phyloP scores from a whole-genome alignment of 2,797 vertebrate genomes.

The Rhinoraja longicauda region DNA sequence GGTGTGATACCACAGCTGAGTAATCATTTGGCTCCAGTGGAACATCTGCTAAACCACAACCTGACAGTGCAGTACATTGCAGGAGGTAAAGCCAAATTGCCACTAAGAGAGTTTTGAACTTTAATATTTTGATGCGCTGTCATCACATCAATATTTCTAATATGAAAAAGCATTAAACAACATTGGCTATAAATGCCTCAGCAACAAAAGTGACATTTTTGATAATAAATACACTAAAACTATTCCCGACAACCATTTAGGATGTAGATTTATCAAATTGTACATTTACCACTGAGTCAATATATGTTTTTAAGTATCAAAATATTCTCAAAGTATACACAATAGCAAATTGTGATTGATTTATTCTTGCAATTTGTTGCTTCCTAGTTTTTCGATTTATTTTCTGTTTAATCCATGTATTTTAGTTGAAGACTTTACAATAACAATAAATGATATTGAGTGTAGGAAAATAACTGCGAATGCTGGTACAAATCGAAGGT shows the following conservation, averaged over 20 bases:
- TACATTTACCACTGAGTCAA: not conserved
- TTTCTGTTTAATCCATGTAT: not conserved
- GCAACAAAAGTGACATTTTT: not conserved
- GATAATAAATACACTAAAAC: not conserved
- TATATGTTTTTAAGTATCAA: not conserved
- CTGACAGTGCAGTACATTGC: not conserved
- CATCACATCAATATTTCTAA: not conserved
- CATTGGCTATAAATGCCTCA: not conserved
- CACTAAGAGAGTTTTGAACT: not conserved
- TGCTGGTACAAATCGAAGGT: too few species aligned
- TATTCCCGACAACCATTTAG: not conserved
- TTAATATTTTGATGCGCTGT: not conserved
- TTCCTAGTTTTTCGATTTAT: not conserved
- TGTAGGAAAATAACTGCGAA: too few species aligned
- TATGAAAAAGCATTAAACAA: not conserved
- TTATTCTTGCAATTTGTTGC: not conserved
- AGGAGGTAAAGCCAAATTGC: not conserved
- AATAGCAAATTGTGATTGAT: not conserved
- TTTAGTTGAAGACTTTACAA: not conserved
- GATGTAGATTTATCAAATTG: not conserved
- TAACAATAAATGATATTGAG: not conserved
- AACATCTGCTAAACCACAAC: constrained; percentile 22
- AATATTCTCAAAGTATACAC: constrained; percentile 2
- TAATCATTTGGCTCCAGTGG: not conserved
- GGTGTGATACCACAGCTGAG: not conserved